Base-by-base conservation (phyloP, 2,113 vertebrate species). In the Eublepharis macularius region DNA sequence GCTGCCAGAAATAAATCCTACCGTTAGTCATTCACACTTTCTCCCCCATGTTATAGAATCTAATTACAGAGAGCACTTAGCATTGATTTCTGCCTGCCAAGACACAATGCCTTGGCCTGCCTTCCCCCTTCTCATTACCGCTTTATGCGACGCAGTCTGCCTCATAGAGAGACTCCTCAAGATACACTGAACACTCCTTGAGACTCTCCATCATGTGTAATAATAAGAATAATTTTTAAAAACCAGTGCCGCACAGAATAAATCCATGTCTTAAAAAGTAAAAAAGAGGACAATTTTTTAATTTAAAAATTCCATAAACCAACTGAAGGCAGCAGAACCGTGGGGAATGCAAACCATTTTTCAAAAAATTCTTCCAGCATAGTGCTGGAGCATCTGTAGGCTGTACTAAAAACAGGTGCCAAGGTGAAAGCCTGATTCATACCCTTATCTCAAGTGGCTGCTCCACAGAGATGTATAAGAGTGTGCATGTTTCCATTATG, bases 41-140 rank as follows among this genome's bases (percentile, higher is more conserved):
- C 54, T 68, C 73, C 89, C 87, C 39, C 89, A 91, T 89, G 84
- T 80, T 90, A 89, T 69, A 54, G 81, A 90, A 92, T 89, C 86
- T 84, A 87, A 92, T 93, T 91, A 92, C 83, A 89, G 54, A 84
- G 70, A 92, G 73, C 92, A 83, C 51, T 89, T 80, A 87, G 75
- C 83, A 82, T 90, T 88, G 72, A 87, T 92, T 84, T 88, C 88
- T 86, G 92, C 87, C 91, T 94, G 90, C 54, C 2, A 83, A 81
- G 82, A 82, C 84, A 86, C 84, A 94, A 88, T 68, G 43, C 82
- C 87, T 81, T 66, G 43, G 66, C 57, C 87, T 85, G 87, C 89
- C 76, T 82, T 82, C 41, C 76, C 86, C 81, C 85, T 88, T 84
- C 73, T 70, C 43, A 6, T 91, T 88, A 80, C 82, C 80, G 84